Conservation (phyloP, 2,113 vertebrate genomes). For the Varanus komodoensis region DNA sequence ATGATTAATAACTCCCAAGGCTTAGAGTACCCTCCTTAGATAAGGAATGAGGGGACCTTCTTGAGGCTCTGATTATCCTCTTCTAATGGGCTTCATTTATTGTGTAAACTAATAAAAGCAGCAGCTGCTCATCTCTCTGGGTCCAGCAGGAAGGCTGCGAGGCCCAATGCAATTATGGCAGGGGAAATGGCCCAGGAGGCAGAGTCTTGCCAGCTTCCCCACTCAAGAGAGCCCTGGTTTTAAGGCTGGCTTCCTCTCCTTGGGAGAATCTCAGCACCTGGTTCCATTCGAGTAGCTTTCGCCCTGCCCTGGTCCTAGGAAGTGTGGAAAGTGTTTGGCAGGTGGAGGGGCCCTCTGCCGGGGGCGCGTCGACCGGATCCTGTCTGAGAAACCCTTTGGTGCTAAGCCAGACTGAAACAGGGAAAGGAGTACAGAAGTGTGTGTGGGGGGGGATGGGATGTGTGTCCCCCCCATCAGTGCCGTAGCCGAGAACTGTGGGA, state of each 20-base stretch:
- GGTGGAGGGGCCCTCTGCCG: not conserved
- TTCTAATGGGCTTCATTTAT: conserved; percentile 72
- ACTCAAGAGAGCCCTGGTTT: not conserved
- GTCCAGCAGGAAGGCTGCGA: conserved; percentile 56
- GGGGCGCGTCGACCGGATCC: not conserved
- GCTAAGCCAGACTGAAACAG: not conserved
- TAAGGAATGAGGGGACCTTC: conserved; percentile 67
- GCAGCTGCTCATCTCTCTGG: conserved; percentile 31
- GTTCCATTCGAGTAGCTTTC: not conserved
- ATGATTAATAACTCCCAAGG: conserved; percentile 71
- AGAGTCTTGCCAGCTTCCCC: not conserved
- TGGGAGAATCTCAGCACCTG: not conserved
- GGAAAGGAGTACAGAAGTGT: not conserved
- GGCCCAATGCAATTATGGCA: conserved; percentile 66
- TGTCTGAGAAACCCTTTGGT: not conserved
- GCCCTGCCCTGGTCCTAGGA: not conserved
- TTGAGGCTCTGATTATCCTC: conserved; percentile 63
- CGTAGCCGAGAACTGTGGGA: too few species aligned
- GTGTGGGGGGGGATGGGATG: too few species aligned
- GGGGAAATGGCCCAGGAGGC: conserved; percentile 49
- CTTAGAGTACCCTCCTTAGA: conserved; percentile 63
- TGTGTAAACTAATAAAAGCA: conserved; percentile 71
- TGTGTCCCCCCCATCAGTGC: too few species aligned
- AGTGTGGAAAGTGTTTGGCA: not conserved
- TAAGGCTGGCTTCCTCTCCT: too few species aligned